Conservation (phyloP, 2,113 vertebrate species). For the Saccopteryx bilineata region DNA sequence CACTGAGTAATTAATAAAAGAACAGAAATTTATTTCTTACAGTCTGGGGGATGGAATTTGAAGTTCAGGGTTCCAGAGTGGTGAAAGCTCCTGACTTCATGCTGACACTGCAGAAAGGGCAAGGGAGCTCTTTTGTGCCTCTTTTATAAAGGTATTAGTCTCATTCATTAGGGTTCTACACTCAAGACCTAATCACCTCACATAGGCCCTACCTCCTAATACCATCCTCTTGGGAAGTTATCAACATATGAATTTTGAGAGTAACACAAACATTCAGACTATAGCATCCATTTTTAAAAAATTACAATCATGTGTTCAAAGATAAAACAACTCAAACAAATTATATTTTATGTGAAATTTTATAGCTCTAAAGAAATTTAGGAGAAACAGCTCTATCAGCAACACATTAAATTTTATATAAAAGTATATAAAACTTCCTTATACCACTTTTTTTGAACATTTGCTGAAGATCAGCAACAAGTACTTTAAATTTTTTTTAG, state of each 20-base stretch:
- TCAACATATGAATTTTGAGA: neutral
- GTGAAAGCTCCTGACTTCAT: neutral
- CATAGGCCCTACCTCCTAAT: neutral
- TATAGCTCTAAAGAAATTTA: conserved; percentile 21
- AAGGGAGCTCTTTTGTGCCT: neutral
- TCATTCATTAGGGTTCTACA: neutral
- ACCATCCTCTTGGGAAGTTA: neutral
- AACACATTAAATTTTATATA: neutral
- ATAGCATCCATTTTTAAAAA: neutral
- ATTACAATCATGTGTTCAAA: neutral
- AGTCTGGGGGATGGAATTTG: neutral
- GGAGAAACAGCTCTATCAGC: neutral
- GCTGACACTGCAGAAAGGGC: neutral
- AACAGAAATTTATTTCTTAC: neutral
- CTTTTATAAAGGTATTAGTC: neutral
- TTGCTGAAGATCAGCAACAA: neutral
- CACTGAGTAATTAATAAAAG: neutral
- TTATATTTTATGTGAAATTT: neutral
- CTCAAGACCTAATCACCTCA: neutral
- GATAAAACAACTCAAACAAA: neutral
- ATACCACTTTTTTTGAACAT: neutral
- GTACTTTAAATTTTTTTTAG: neutral
- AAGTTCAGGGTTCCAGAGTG: neutral
- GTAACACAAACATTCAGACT: neutral
- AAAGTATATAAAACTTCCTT: neutral